Evolutionary conservation across 2,797 vertebrate genomes (phyloP).

Genomic region (Falco cherrug): DNA sequence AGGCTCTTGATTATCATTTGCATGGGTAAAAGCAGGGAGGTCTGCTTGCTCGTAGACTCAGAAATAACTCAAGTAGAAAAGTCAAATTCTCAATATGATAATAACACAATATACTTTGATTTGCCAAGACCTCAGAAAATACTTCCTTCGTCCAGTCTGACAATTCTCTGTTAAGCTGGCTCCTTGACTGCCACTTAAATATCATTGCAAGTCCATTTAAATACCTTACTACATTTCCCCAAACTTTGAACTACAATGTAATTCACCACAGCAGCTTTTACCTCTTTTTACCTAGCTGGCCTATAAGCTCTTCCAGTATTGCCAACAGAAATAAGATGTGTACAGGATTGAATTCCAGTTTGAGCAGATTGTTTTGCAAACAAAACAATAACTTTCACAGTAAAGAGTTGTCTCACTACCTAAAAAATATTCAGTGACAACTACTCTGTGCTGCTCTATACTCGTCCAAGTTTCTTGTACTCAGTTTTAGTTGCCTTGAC

Average conservation of each 20-base stretch:
- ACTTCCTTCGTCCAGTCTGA: not conserved
- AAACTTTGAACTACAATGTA: not conserved
- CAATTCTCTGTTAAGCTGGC: not conserved
- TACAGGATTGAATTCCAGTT: not conserved
- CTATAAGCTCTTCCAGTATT: not conserved
- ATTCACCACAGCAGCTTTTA: not conserved
- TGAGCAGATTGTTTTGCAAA: not conserved
- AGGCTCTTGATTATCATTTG: not conserved
- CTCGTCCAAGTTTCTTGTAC: not conserved
- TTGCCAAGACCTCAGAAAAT: not conserved
- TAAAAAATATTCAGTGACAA: not conserved
- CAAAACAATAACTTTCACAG: not conserved
- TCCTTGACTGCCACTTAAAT: not conserved
- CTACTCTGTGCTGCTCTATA: not conserved
- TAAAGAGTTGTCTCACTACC: not conserved
- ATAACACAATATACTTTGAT: not conserved
- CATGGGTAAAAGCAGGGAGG: not conserved
- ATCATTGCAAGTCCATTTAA: not conserved
- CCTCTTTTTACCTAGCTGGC: not conserved
- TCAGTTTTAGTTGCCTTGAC: not conserved
- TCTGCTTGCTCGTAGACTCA: not conserved
- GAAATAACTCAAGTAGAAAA: not conserved
- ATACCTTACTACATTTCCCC: not conserved
- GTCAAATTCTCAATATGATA: not conserved
- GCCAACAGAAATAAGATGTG: not conserved